phyloP scores from a whole-genome alignment of 2,888 invertebrate genomes.

The Alcis repandata region DNA sequence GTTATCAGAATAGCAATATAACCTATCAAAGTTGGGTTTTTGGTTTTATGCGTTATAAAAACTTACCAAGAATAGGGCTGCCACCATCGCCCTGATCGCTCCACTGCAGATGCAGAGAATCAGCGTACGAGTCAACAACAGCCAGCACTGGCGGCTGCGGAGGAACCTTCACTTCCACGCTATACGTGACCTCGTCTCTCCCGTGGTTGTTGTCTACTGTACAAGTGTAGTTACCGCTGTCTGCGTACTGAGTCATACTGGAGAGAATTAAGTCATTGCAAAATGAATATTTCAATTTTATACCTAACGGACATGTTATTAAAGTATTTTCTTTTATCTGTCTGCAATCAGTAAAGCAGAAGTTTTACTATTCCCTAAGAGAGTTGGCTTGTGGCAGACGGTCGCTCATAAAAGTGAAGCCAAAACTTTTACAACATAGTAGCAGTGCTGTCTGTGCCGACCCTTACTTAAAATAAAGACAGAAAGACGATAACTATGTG shows the following conservation, averaged over 20 bases:
- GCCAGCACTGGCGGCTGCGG: slow-evolving; percentile 94
- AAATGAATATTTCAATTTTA: not conserved
- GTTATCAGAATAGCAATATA: no score
- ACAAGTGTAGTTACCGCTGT: slow-evolving; percentile 97
- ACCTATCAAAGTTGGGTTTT: no score
- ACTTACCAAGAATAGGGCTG: slow-evolving; percentile 89
- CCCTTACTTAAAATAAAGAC: not conserved
- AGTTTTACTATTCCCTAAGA: not conserved
- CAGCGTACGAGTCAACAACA: slow-evolving; percentile 93
- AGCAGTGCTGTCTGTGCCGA: no score
- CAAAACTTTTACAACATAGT: not conserved
- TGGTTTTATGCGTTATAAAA: not conserved
- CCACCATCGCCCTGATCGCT: slow-evolving; percentile 93
- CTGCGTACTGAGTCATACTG: slow-evolving; percentile 90
- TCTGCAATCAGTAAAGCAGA: no score
- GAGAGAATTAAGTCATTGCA: slow-evolving; percentile 19
- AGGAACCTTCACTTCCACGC: slow-evolving; percentile 91
- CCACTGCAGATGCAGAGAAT: slow-evolving; percentile 94
- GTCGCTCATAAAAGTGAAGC: not conserved
- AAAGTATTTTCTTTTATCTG: no score
- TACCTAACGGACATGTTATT: no score
- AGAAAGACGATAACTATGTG: not conserved
- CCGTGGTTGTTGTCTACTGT: slow-evolving; percentile 94
- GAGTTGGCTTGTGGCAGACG: not conserved
- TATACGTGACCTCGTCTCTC: slow-evolving; percentile 93